Base-by-base conservation (phyloP, 2,888 invertebrate species). In the Heliconius cydno region DNA sequence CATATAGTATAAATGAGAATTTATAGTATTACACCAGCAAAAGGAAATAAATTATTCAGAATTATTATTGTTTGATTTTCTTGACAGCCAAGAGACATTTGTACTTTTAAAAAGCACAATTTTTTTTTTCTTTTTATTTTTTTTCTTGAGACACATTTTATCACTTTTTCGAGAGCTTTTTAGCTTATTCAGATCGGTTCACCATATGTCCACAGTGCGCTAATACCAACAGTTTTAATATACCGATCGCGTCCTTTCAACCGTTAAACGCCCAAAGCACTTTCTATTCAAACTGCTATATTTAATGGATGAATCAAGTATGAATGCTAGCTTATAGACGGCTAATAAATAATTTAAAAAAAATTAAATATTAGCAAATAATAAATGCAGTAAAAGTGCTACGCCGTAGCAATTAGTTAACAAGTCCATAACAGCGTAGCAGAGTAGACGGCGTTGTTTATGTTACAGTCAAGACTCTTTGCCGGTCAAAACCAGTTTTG, bases 371-470 rank as follows among this genome's bases (percentile, higher is more conserved):
- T 52, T 52, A 52, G 52, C 65, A 46, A 65, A 19, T 75, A 65
- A 12, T 19, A 65, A 63, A 41, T 28, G 28, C 75, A 46, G 38
- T 63, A 41, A 65, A 5, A 65, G 65, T 65, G 75, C 75, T 75
- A 75, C 75, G 65, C 41, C 75, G 75, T 65, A 41, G 75, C 65
- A 65, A 75, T 75, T 19, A 65, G 75, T 65, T 74, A 34, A 15
- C 22, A 19, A 74, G 38, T 65, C 41, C 12, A 75, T 46, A 46
- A 65, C 38, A 65, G 65, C 75, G 41, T 75, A 75, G 41, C 22
- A 30, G 5, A 34, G 38, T 46, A 19, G 65, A 34, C n/a, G 25
- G 19, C 60, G 34, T 22, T 65, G 73, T 34, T 72, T 75, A 65
- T 65, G n/a, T 57, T 73, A 25, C 25, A 25, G 70, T 70, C 25